These are phyloP conservation scores for Malurus leucopterus DNA, from an alignment of 2,797 vertebrate genomes.

Conservation along the genomic window DNA sequence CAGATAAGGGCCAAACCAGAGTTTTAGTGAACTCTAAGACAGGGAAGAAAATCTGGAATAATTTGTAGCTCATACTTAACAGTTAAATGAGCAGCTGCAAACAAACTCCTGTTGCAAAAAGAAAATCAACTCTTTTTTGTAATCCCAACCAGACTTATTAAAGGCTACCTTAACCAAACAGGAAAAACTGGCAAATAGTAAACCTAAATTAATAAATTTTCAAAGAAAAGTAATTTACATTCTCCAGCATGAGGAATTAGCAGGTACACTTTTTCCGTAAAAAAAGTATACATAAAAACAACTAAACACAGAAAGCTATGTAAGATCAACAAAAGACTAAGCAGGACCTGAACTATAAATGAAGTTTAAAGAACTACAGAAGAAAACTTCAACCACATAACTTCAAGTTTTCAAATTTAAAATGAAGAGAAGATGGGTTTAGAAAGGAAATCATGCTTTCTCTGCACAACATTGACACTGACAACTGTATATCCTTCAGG, in stretches of 20 bases:
- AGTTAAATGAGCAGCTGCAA: not conserved
- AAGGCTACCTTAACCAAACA: not conserved
- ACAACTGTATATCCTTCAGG: not conserved
- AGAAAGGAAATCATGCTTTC: not conserved
- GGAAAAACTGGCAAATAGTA: not conserved
- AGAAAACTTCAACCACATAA: rapidly evolving
- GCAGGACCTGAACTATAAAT: not conserved
- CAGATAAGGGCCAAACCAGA: not conserved
- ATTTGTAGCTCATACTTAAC: not conserved
- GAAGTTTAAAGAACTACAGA: not conserved
- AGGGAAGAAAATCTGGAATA: not conserved
- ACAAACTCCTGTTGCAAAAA: not conserved
- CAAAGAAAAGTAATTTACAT: not conserved
- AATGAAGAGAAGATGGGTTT: not conserved
- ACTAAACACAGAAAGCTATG: not conserved
- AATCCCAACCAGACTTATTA: not conserved
- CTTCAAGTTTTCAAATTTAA: not conserved
- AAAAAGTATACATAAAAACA: not conserved
- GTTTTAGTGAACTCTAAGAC: not conserved
- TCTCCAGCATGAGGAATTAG: not conserved
- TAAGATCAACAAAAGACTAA: rapidly evolving
- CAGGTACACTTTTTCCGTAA: not conserved
- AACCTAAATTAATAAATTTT: not conserved
- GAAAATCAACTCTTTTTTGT: not conserved
- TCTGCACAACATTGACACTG: not conserved